Percentiles rank a stretch among this genome's conserved stretches.
Evolutionary conservation across 2,888 invertebrate genomes (phyloP).

Genomic region (Gisinianus flammeolus): DNA sequence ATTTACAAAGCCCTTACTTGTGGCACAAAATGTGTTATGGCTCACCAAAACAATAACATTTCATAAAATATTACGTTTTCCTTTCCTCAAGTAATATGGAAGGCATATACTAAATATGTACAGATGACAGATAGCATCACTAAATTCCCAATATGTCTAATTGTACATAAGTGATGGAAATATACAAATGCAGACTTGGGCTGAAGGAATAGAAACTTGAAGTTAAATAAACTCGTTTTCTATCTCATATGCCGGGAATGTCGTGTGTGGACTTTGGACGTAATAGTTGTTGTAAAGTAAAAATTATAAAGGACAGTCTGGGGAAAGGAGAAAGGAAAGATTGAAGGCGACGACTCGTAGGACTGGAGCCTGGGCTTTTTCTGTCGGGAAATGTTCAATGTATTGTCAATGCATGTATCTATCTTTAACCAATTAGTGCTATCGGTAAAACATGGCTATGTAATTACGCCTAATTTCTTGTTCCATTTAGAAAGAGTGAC

Average conservation of each 20-base stretch:
- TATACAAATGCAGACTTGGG: no score
- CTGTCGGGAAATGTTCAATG: conserved; percentile 40
- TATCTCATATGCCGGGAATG: no score
- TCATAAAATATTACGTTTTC: background rate
- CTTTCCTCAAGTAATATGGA: background rate
- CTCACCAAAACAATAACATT: background rate
- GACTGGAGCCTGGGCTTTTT: conserved; percentile 41
- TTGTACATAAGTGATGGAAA: background rate
- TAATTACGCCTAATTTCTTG: conserved; percentile 42
- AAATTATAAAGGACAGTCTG: background rate
- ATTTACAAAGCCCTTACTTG: no score
- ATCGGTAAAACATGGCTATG: conserved; percentile 38
- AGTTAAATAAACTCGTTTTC: background rate
- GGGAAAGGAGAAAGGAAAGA: background rate
- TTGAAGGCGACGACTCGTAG: conserved; percentile 29
- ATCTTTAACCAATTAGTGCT: conserved; percentile 41
- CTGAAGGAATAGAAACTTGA: no score
- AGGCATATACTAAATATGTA: background rate
- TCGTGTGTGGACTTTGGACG: no score
- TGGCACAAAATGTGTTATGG: no score
- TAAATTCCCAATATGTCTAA: no score
- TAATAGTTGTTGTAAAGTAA: no score
- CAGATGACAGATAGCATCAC: no score
- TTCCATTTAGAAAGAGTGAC: conserved; percentile 38
- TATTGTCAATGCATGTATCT: conserved; percentile 40